Conservation (phyloP, 2,888 invertebrate species). For the Apoderus coryli region DNA sequence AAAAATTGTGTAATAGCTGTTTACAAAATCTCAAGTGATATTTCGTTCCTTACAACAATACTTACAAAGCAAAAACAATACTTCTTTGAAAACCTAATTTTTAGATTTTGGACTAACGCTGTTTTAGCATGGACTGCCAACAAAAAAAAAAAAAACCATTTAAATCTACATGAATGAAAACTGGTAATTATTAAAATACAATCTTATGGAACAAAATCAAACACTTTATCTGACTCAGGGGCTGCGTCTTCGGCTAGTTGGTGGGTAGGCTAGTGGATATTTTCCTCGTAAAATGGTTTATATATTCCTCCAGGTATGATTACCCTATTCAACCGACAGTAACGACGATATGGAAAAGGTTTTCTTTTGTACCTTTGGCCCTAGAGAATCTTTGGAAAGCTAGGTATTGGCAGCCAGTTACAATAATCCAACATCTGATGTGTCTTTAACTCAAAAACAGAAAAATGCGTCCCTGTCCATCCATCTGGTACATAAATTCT, state of each 20-base stretch:
- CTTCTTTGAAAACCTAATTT: constrained; percentile 1
- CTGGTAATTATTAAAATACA: constrained; percentile 3
- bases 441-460: constrained; percentile 3
- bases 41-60: constrained; percentile 1
- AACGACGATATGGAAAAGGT: constrained; percentile 1
- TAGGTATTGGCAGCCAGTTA: constrained; percentile 1
- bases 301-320: constrained; percentile 2
- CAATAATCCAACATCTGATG: constrained; percentile 2
- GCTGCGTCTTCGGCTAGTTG: constrained; percentile 1
- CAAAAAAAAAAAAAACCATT: constrained; percentile 1
- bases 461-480: constrained; percentile 4
- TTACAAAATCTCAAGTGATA: constrained; percentile 3
- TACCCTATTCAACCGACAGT: neutral
- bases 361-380: constrained; percentile 3
- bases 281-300: constrained; percentile 3
- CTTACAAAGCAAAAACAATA: too few species aligned
- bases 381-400: constrained; percentile 1
- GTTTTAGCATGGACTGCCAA: constrained; percentile 1
- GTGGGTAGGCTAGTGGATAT: neutral
- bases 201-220: constrained; percentile 3
- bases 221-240: constrained; percentile 1
- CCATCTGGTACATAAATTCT: constrained; percentile 8
- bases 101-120: constrained; percentile 1
- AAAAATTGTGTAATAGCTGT: constrained; percentile 1
- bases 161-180: neutral